phyloP scores from a whole-genome alignment of 2,113 vertebrate genomes.

The Syngnathus scovelli region DNA sequence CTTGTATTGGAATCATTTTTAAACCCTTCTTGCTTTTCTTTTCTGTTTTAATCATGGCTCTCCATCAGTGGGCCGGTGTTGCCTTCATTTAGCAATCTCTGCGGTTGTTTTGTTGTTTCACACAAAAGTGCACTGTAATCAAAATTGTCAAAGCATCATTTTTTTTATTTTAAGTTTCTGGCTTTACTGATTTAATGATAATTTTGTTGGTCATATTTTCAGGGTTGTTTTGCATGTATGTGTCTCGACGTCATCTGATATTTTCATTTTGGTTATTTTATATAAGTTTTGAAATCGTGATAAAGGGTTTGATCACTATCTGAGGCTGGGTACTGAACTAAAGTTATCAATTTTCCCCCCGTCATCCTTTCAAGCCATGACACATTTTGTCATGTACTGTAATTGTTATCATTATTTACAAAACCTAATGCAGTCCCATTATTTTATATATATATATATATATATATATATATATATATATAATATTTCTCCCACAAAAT shows the following conservation, averaged over 20 bases:
- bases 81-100: slow-evolving; percentile 62
- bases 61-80: slow-evolving; percentile 44
- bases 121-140: slow-evolving; percentile 74
- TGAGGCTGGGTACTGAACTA: slow-evolving; percentile 42
- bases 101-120: slow-evolving; percentile 45
- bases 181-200: slow-evolving; percentile 42
- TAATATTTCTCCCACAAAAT: neutral
- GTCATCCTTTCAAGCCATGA: slow-evolving; percentile 17
- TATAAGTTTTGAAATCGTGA: slow-evolving; percentile 43
- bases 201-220: slow-evolving; percentile 29
- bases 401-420: neutral
- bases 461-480: neutral
- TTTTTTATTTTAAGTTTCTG: slow-evolving; percentile 37
- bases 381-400: neutral
- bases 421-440: slow-evolving; percentile 9
- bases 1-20: slow-evolving; percentile 23
- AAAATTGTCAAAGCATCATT: slow-evolving; percentile 19
- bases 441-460: too few species aligned
- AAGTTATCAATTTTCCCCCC: slow-evolving; percentile 26
- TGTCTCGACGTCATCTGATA: slow-evolving; percentile 43
- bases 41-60: slow-evolving; percentile 19
- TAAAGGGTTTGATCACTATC: slow-evolving; percentile 66
- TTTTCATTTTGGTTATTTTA: slow-evolving; percentile 55
- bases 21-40: slow-evolving; percentile 1
- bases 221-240: slow-evolving; percentile 62